These are phyloP conservation scores for Centropus unirufus DNA, from an alignment of 2,113 vertebrate genomes.

Conservation along the genomic window DNA sequence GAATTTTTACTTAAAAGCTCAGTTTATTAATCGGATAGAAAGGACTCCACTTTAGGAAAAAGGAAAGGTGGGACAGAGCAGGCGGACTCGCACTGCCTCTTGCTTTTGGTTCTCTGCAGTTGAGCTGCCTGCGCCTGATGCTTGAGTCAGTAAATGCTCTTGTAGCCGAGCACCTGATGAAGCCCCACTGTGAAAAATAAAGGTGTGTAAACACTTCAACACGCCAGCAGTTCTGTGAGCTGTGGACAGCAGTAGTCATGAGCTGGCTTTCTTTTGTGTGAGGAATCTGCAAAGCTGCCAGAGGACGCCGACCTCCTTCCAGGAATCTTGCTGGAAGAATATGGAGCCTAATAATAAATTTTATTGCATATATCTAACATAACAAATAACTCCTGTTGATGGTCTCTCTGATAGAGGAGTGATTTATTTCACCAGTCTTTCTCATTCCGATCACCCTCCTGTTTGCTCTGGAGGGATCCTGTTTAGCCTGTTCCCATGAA, in stretches of 20 bases:
- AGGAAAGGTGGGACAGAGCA: neutral
- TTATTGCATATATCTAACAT: neutral
- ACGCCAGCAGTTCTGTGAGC: neutral
- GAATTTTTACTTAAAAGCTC: neutral
- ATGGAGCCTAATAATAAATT: neutral
- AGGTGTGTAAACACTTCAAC: neutral
- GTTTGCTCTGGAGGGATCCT: rapidly evolving
- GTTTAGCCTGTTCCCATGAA: neutral
- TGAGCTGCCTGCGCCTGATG: neutral
- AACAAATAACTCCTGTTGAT: neutral
- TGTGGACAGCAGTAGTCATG: neutral
- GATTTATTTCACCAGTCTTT: neutral
- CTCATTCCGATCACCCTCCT: neutral
- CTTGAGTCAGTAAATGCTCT: neutral
- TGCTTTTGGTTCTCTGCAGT: neutral
- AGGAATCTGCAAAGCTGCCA: neutral
- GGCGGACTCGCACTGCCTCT: neutral
- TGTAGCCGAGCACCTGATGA: neutral
- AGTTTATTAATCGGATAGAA: neutral
- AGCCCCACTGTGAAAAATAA: neutral
- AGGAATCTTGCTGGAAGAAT: neutral
- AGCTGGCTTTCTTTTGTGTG: neutral
- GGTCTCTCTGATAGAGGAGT: neutral
- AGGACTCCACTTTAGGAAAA: neutral
- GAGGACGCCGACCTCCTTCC: neutral